A percentile compares a stretch with the other conserved stretches of the same genome.
phyloP scores from a whole-genome alignment of 2,888 invertebrate genomes.

The Melieria picta region DNA sequence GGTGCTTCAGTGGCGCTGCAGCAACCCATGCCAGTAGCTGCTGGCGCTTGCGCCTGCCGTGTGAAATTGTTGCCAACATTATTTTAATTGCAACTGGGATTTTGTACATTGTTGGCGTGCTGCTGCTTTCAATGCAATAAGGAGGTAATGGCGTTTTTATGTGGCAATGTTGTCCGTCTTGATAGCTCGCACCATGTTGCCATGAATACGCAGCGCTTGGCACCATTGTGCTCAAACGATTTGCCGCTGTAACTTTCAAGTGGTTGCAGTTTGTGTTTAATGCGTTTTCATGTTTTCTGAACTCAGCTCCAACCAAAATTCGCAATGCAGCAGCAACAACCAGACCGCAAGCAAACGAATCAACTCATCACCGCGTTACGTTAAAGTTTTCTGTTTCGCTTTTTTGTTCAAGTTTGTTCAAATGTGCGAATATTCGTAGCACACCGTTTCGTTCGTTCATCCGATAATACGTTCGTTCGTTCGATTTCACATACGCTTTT shows the following conservation, averaged over 20 bases:
- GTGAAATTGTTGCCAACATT: conserved; percentile 12
- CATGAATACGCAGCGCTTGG: too few relatives aligned
- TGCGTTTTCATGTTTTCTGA: too few relatives aligned
- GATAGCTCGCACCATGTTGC: conserved; percentile 12
- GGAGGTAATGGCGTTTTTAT: too few relatives aligned
- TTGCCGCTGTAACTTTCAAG: too few relatives aligned
- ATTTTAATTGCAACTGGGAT: conserved; percentile 3
- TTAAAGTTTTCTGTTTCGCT: conserved; percentile 14
- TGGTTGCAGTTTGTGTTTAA: too few relatives aligned
- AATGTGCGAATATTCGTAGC: neutral
- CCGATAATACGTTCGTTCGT: conserved; percentile 1
- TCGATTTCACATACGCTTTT: too few relatives aligned
- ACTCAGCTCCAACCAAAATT: neutral
- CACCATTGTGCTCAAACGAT: too few relatives aligned
- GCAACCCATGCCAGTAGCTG: conserved; percentile 45
- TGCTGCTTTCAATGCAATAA: too few relatives aligned
- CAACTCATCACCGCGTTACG: conserved; percentile 24
- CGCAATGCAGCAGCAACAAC: conserved; percentile 7
- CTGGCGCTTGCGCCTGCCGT: conserved; percentile 33
- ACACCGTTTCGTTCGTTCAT: neutral
- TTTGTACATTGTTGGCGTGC: neutral
- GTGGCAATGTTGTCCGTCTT: neutral
- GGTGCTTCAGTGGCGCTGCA: conserved; percentile 6
- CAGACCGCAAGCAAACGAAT: conserved; percentile 19
- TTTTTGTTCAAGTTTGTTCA: neutral